Conservation (phyloP, 2,113 vertebrate genomes). For the Mirounga angustirostris region DNA sequence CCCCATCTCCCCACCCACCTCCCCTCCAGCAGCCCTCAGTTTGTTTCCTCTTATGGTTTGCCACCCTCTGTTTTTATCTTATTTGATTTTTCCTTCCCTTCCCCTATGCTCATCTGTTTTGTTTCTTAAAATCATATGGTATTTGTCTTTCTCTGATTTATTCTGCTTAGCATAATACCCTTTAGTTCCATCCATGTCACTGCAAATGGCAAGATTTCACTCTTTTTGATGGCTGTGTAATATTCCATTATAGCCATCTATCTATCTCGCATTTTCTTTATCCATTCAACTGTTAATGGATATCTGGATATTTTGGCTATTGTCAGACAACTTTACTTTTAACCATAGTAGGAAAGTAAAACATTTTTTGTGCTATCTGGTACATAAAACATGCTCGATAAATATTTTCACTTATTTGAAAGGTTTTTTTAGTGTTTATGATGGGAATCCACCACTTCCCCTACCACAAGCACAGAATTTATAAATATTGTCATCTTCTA, state of each 20-base stretch:
- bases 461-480: background rate
- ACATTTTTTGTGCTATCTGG: background rate
- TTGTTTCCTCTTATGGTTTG: background rate
- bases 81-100: background rate
- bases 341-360: background rate
- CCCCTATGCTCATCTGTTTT: background rate
- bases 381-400: conserved; percentile 12
- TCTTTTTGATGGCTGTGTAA: background rate
- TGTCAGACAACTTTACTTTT: background rate
- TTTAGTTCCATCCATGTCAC: background rate
- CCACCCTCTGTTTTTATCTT: background rate
- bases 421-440: background rate
- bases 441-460: background rate
- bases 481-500: background rate
- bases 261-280: background rate
- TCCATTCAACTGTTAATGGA: background rate
- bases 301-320: background rate
- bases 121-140: background rate
- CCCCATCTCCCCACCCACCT: background rate
- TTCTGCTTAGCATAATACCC: background rate
- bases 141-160: background rate
- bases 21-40: background rate
- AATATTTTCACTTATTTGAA: background rate
- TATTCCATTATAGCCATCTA: background rate
- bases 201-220: background rate